Evolutionary conservation across 2,888 invertebrate genomes (phyloP), one percentile per base, ranked within the genome.

Genomic region (Melanchra persicariae): DNA sequence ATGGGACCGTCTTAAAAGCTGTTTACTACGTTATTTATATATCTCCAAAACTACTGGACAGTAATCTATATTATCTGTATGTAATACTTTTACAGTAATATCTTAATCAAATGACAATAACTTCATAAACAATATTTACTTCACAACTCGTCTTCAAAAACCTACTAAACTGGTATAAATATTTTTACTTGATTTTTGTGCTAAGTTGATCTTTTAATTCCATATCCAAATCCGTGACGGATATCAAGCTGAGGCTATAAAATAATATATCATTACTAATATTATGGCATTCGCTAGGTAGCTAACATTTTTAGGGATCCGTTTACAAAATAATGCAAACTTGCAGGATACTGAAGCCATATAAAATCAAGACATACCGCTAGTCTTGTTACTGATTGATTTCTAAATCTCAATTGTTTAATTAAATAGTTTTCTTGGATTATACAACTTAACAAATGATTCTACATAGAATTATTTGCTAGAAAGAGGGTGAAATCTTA

Each of bases 1-100:
- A 86, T 74, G 37, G 62, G 75, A 71, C 73, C 67, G 22, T 24
- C 55, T 66, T 64, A 86, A 81, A 87, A 85, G 87, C 88, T 85
- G 85, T 81, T 86, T 60, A 85, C 85, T 72, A 77, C 84, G 81
- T 85, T 74, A 55, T 22, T 61, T 47, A 75, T 74, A 74, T 52
- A 68, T 69, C 43, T 68, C 59, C 55, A 55, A 76, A 76, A 77
- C 22, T 68, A 68, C 68, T 55, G 24, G 63, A 71, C n/a, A 63
- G n/a, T 43, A 15, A 51, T 24, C 12, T 30, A n/a, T n/a, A n/a
- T n/a, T n/a, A n/a, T n/a, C n/a, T n/a, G n/a, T n/a, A n/a, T n/a
- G 43, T 70, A 30, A 60, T 60, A 55, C 63, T 60, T 45, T 51
- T 37, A 63, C 52, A 60, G 7, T 63, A 45, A 52, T 19, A 72